Conservation (phyloP, 2,888 invertebrate genomes). For the Chrysomela aeneicollis region DNA sequence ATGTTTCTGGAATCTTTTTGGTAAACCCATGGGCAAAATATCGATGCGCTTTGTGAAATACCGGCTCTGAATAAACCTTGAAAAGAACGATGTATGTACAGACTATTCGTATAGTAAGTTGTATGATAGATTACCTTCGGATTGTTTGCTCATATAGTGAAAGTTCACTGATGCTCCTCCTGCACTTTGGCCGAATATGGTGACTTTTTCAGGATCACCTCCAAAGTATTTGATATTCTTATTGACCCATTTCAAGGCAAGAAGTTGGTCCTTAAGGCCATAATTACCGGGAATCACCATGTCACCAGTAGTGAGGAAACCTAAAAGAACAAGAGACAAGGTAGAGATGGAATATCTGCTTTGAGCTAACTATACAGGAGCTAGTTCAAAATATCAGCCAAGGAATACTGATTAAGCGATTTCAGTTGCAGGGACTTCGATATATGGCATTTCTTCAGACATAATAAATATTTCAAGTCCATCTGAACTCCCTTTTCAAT, state of each 20-base stretch:
- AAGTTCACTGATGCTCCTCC: constrained; percentile 39
- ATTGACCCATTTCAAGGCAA: constrained; percentile 42
- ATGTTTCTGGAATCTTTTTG: constrained; percentile 48
- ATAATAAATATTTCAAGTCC: too few species aligned
- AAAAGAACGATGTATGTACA: constrained; percentile 22
- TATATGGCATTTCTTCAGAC: too few species aligned
- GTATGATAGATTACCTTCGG: constrained; percentile 27
- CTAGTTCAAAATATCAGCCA: too few species aligned
- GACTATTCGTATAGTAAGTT: too few species aligned
- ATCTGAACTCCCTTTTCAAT: too few species aligned
- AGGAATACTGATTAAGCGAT: too few species aligned
- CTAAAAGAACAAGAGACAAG: constrained; percentile 43
- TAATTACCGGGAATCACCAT: constrained; percentile 40
- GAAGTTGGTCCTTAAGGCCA: constrained; percentile 43
- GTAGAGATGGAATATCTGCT: too few species aligned
- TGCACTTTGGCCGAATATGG: constrained; percentile 44
- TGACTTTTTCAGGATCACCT: constrained; percentile 42
- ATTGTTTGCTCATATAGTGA: constrained; percentile 39
- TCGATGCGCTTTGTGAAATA: constrained; percentile 55
- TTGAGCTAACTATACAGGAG: too few species aligned
- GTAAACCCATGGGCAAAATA: constrained; percentile 56
- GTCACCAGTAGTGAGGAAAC: constrained; percentile 45
- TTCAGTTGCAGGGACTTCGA: too few species aligned
- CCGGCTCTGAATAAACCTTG: constrained; percentile 52
- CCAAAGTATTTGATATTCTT: constrained; percentile 43